Evolutionary conservation across 64 coral and sea anemone genomes (phyloP).

Genomic region (Actinia tenebrosa): DNA sequence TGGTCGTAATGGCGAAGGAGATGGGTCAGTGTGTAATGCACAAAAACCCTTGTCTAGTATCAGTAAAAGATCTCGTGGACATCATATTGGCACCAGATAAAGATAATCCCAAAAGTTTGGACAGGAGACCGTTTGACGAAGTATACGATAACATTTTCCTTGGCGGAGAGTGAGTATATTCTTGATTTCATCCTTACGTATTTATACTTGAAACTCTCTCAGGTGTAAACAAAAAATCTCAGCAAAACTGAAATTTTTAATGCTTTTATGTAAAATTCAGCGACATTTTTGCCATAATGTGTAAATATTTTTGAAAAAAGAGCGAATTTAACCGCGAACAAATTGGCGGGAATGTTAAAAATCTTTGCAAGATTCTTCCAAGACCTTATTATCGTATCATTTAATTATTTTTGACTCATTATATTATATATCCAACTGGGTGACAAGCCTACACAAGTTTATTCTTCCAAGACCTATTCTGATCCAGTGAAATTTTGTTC

Average conservation of each 20-base stretch:
- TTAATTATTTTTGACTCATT: too few relatives aligned
- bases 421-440: too few relatives aligned
- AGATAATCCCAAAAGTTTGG: slow-evolving; percentile 1
- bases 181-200: too few relatives aligned
- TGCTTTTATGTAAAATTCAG: not conserved
- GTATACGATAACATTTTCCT: slow-evolving; percentile 73
- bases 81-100: slow-evolving; percentile 10
- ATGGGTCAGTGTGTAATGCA: not conserved
- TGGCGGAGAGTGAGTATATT: slow-evolving; percentile 62
- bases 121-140: slow-evolving; percentile 47
- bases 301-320: not conserved
- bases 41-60: not conserved
- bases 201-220: not conserved
- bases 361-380: not conserved
- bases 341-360: slow-evolving; percentile 2
- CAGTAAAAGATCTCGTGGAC: not conserved
- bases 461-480: too few relatives aligned
- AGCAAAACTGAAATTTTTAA: not conserved
- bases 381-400: too few relatives aligned
- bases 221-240: not conserved
- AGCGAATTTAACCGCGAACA: not conserved
- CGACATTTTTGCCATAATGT: not conserved
- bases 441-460: too few relatives aligned
- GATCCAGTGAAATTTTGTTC: too few relatives aligned
- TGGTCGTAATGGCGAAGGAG: not conserved